Evolutionary conservation across 1,140 invertebrate species (phyloP).

Genomic region (Papilio xuthus): DNA sequence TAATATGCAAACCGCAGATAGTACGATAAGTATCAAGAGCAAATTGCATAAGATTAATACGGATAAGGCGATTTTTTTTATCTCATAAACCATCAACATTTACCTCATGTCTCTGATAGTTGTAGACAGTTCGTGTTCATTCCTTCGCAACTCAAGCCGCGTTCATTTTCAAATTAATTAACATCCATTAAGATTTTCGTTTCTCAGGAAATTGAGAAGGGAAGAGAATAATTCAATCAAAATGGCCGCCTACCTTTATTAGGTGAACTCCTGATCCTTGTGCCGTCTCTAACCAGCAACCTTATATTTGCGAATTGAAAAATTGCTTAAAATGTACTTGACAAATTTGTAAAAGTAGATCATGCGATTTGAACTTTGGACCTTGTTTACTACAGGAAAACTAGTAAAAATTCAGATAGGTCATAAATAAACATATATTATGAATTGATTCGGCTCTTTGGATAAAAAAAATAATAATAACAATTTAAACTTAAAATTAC

Average conservation of each 20-base stretch:
- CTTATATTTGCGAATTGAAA: slow-evolving; percentile 12
- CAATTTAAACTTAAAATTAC: not conserved
- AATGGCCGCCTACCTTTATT: slow-evolving; percentile 35
- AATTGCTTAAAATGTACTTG: not conserved
- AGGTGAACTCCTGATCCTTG: slow-evolving; percentile 34
- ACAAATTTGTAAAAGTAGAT: not conserved
- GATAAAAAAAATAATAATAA: not conserved
- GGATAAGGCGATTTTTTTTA: too few species aligned
- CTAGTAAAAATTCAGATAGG: too few species aligned
- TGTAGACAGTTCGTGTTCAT: not conserved
- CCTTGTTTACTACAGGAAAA: not conserved
- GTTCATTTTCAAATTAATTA: slow-evolving; percentile 42
- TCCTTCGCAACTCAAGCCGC: slow-evolving; percentile 5
- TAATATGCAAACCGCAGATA: too few species aligned
- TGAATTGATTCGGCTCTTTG: not conserved
- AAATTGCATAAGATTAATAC: too few species aligned
- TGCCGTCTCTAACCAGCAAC: slow-evolving; percentile 8
- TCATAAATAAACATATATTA: too few species aligned
- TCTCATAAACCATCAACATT: too few species aligned
- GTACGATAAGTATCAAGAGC: too few species aligned
- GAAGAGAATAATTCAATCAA: slow-evolving; percentile 44
- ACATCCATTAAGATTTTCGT: slow-evolving; percentile 42
- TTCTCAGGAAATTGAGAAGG: slow-evolving; percentile 40
- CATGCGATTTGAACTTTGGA: not conserved
- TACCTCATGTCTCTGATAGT: not conserved